phyloP scores from a whole-genome alignment of 2,888 invertebrate genomes.

The Mythimna ferrago region DNA sequence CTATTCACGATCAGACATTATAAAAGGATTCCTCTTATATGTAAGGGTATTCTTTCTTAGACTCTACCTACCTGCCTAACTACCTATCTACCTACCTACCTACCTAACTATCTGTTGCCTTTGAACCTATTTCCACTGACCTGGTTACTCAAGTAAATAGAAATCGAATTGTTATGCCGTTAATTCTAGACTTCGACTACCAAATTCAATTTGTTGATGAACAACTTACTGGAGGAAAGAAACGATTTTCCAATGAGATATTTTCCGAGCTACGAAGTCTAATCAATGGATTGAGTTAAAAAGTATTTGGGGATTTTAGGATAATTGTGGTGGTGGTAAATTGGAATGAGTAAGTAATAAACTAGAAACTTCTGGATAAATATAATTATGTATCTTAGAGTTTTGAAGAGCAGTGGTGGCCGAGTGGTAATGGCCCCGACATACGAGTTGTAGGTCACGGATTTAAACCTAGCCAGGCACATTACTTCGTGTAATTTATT shows the following conservation, averaged over 20 bases:
- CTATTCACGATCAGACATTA: slow-evolving; percentile 2
- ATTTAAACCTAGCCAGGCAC: too few relatives aligned
- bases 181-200: slow-evolving; percentile 27
- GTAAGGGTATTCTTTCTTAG: background rate
- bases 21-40: background rate
- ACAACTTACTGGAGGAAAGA: slow-evolving; percentile 14
- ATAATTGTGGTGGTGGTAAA: slow-evolving; percentile 15
- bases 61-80: too few relatives aligned
- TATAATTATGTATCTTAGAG: too few relatives aligned
- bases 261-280: slow-evolving; percentile 26
- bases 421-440: too few relatives aligned
- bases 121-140: slow-evolving; percentile 19
- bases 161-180: slow-evolving; percentile 23
- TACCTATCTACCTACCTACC: too few relatives aligned
- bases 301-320: slow-evolving; percentile 44
- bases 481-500: too few relatives aligned
- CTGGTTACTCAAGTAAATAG: slow-evolving; percentile 21
- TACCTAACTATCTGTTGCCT: background rate
- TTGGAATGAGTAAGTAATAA: background rate
- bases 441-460: too few relatives aligned
- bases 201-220: slow-evolving; percentile 54
- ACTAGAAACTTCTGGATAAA: too few relatives aligned
- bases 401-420: too few relatives aligned
- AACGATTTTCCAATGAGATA: slow-evolving; percentile 34
- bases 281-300: slow-evolving; percentile 30